Percentiles rank a stretch among this genome's conserved stretches.
Conservation (phyloP, 2,113 vertebrate genomes). For the Macroglossus sobrinus region DNA sequence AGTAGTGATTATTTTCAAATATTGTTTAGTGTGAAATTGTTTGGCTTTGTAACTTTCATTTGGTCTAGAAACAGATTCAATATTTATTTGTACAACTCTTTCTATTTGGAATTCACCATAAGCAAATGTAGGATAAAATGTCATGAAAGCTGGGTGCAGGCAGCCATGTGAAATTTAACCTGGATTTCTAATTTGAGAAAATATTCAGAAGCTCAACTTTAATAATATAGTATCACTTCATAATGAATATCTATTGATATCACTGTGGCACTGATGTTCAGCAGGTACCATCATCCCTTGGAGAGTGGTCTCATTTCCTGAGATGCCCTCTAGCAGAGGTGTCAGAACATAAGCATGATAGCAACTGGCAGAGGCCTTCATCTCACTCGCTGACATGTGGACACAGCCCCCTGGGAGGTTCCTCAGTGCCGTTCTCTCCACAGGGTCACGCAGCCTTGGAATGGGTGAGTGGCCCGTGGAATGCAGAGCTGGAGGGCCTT, state of each 20-base stretch:
- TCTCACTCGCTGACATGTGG: not conserved
- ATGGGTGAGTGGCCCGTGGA: conserved; percentile 77
- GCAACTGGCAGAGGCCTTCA: conserved; percentile 70
- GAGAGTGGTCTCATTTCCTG: not conserved
- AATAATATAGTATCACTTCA: not conserved
- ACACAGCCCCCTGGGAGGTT: not conserved
- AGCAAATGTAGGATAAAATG: not conserved
- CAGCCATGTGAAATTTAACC: not conserved
- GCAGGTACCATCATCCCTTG: not conserved
- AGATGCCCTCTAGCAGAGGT: not conserved
- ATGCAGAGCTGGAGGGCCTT: conserved; percentile 77
- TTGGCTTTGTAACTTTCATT: not conserved
- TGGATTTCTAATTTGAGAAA: not conserved
- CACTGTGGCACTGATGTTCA: not conserved
- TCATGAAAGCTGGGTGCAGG: not conserved
- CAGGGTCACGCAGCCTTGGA: conserved; percentile 82
- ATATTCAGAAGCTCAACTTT: not conserved
- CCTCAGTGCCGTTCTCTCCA: conserved; percentile 4
- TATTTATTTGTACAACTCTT: not conserved
- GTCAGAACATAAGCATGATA: not conserved
- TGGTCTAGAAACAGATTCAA: not conserved
- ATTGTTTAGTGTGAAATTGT: not conserved
- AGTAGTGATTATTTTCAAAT: not conserved
- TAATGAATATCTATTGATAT: not conserved
- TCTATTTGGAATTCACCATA: not conserved